Percentiles rank a stretch among this genome's conserved stretches.
phyloP scores from a whole-genome alignment of 2,888 invertebrate genomes.

The Xanthia togata region DNA sequence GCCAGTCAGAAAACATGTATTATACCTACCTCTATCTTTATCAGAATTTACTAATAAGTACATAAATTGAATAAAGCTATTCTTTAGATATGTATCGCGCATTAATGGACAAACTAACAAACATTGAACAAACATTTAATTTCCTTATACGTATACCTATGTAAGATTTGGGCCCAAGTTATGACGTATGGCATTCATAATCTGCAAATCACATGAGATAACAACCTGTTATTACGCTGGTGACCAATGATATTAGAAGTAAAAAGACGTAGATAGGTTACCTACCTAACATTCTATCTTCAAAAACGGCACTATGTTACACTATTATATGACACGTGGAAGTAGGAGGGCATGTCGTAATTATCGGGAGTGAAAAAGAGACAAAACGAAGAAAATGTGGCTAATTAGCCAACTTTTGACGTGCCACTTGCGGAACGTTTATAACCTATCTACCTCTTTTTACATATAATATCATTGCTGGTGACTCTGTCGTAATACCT shows the following conservation, averaged over 20 bases:
- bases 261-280: no score
- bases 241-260: no score
- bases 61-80: neutral
- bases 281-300: no score
- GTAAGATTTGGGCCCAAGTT: neutral
- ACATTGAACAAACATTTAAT: neutral
- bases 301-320: no score
- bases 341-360: no score
- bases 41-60: neutral
- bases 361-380: no score
- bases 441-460: no score
- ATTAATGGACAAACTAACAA: neutral
- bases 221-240: conserved; percentile 11
- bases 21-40: neutral
- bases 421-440: no score
- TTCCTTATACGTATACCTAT: neutral
- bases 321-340: no score
- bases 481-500: neutral
- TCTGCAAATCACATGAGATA: conserved; percentile 21
- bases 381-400: no score
- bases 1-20: neutral
- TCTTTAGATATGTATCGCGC: neutral
- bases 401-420: no score
- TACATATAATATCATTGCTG: no score
- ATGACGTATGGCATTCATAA: neutral